phyloP scores from a whole-genome alignment of 2,888 invertebrate genomes.

The Teleogryllus oceanicus region DNA sequence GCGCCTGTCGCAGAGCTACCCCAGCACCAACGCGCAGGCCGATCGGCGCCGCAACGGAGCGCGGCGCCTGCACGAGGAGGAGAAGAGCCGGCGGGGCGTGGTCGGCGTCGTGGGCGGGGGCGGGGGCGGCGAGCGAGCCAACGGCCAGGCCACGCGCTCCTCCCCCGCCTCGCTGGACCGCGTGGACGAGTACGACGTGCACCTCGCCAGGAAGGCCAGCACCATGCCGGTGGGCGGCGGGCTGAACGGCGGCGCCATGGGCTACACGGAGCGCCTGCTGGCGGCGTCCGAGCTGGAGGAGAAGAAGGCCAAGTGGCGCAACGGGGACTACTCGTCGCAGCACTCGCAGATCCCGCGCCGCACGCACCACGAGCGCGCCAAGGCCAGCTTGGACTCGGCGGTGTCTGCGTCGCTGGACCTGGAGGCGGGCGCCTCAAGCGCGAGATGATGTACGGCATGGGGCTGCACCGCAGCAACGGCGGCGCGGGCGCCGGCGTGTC shows the following conservation, averaged over 20 bases:
- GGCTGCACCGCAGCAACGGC: slow-evolving; percentile 3
- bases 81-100: background rate
- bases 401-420: slow-evolving; percentile 19
- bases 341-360: slow-evolving; percentile 33
- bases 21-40: slow-evolving; percentile 38
- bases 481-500: slow-evolving; percentile 22
- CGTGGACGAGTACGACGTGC: slow-evolving; percentile 42
- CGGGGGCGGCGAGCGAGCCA: slow-evolving; percentile 21
- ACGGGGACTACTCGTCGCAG: slow-evolving; percentile 25
- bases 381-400: background rate
- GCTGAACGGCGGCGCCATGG: slow-evolving; percentile 21
- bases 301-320: slow-evolving; percentile 29
- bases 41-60: slow-evolving; percentile 45
- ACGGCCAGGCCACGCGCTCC: slow-evolving; percentile 42
- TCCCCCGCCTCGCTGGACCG: slow-evolving; percentile 48
- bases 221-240: slow-evolving; percentile 5
- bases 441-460: slow-evolving; percentile 7
- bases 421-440: slow-evolving; percentile 24
- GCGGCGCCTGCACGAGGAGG: slow-evolving; percentile 43
- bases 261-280: slow-evolving; percentile 9
- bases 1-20: slow-evolving; percentile 56
- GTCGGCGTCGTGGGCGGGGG: background rate
- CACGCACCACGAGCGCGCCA: background rate
- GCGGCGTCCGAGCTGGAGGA: slow-evolving; percentile 26
- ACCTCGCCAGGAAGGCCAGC: slow-evolving; percentile 22